Evolutionary conservation across 2,113 vertebrate species (phyloP), one percentile per base, ranked within the genome.

Genomic region (Emberiza fucata): DNA sequence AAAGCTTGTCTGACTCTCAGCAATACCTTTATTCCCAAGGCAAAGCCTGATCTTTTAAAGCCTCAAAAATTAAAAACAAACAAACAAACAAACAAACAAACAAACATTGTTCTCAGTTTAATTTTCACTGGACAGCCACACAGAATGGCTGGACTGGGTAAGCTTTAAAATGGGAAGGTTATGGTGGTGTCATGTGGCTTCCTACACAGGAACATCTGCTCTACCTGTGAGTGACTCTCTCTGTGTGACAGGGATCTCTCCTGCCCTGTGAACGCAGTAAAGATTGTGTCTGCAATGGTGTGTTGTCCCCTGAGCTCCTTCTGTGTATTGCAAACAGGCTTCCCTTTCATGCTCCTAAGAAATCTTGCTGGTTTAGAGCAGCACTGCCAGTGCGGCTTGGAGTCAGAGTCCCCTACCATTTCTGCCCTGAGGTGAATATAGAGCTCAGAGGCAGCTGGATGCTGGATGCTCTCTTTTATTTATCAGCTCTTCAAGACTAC

Each of bases 391-490:
- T 31, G 12, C 8, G 61, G 19, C 19, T 16, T 14, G 29, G 68
- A n/a, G 28, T 48, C 48, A 35, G 53, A 75, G 66, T 68, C 76
- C 56, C 37, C 5, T 53, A 24, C 24, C 2, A 14, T 94, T 95
- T 64, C 45, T 89, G 64, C 24, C 59, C 24, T 65, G 65, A 57
- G 37, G 37, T 93, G 95, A 89, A 70, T 79, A 68, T 65, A 57
- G 64, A 80, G 44, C 75, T 66, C 64, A 73, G 57, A 61, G 73
- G 54, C 37, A 92, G 50, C 56, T 92, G 81, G 73, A 24, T 88
- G 50, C 56, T 93, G 81, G 72, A 25, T 88, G 27, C 16, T 61
- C 27, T 90, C 70, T 72, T 82, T 84, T 80, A 64, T 87, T 94
- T 71, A 51, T 50, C 60, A 51, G 22, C 35, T 92, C 81, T 96